phyloP scores from a whole-genome alignment of 2,113 vertebrate genomes.

The Percopsis transmontana region DNA sequence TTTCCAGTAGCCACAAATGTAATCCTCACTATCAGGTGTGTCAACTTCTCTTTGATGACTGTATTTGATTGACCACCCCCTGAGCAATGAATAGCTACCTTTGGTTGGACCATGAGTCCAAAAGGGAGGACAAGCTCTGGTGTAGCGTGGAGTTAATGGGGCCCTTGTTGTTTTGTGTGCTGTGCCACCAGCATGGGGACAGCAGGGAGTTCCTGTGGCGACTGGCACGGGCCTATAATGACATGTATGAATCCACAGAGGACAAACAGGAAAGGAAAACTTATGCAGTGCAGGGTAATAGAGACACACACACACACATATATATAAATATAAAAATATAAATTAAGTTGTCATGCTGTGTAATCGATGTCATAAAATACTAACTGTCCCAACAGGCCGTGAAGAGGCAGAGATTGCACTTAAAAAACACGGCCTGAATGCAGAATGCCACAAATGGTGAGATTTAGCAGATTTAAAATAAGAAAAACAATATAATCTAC shows the following conservation, averaged over 20 bases:
- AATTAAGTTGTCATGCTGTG: too few relatives aligned
- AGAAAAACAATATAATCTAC: neutral
- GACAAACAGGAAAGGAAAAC: slow-evolving; percentile 79
- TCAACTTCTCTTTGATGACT: too few relatives aligned
- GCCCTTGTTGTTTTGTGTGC: neutral
- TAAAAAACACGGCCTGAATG: slow-evolving; percentile 79
- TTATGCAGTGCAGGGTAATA: slow-evolving; percentile 80
- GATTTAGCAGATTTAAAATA: slow-evolving; percentile 16
- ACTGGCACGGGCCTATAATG: slow-evolving; percentile 88
- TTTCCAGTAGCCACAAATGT: too few relatives aligned
- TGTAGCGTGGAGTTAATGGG: neutral
- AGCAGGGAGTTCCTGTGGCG: slow-evolving; percentile 89
- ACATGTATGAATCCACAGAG: slow-evolving; percentile 81
- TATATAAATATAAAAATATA: too few relatives aligned
- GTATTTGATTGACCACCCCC: too few relatives aligned
- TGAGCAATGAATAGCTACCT: too few relatives aligned
- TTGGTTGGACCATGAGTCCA: too few relatives aligned
- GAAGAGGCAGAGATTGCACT: slow-evolving; percentile 83
- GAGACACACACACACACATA: rapidly evolving
- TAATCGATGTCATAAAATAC: too few relatives aligned
- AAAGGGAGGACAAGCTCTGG: too few relatives aligned
- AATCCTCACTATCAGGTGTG: too few relatives aligned
- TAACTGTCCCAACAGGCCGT: slow-evolving; percentile 77
- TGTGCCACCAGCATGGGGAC: slow-evolving; percentile 77
- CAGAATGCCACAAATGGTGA: slow-evolving; percentile 90